Conservation (phyloP, 2,797 vertebrate genomes). For the Paguma larvata region DNA sequence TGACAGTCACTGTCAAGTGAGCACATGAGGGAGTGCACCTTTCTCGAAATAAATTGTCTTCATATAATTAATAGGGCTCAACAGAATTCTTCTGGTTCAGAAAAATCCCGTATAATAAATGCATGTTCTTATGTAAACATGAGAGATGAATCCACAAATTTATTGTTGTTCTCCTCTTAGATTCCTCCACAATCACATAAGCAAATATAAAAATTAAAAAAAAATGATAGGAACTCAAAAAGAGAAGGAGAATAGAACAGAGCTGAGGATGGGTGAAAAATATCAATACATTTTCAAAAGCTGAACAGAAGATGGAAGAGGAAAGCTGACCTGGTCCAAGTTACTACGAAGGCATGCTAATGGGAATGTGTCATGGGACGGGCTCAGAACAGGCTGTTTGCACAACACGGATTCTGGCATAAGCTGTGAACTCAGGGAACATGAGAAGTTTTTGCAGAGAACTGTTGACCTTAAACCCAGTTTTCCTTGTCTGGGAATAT, state of each 20-base stretch:
- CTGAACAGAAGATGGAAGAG: background rate
- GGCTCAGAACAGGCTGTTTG: fast-evolving
- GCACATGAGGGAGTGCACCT: fast-evolving
- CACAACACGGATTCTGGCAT: fast-evolving
- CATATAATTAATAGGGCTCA: background rate
- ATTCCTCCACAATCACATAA: background rate
- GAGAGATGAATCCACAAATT: background rate
- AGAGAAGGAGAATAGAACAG: background rate
- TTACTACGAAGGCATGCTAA: fast-evolving
- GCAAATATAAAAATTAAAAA: background rate
- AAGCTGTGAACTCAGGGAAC: background rate
- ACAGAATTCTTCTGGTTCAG: background rate
- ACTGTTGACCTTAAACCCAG: background rate
- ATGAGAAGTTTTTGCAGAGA: fast-evolving
- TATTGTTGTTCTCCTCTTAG: background rate
- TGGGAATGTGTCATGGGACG: fast-evolving
- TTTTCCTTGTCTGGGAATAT: background rate
- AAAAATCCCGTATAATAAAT: background rate
- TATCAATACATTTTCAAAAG: background rate
- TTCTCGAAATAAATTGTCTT: background rate
- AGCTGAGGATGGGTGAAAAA: background rate
- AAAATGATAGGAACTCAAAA: background rate
- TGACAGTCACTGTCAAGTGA: background rate
- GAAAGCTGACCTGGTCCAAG: fast-evolving
- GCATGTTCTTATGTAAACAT: background rate